Evolutionary conservation across 2,888 invertebrate genomes (phyloP).

Genomic region (Tenthredo distinguenda): DNA sequence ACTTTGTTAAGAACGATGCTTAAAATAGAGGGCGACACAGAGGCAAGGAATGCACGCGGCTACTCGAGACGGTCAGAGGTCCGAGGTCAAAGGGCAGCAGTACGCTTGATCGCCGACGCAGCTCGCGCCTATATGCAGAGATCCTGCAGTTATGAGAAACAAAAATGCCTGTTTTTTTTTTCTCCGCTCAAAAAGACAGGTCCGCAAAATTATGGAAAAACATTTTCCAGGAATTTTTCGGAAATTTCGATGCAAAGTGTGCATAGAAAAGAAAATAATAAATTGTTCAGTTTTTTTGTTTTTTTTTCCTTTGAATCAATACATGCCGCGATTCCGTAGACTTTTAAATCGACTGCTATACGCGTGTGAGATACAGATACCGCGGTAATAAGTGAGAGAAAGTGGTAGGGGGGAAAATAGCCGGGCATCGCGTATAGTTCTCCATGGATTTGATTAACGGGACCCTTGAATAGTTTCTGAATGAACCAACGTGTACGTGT

Average conservation of each 20-base stretch:
- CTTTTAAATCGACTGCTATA: background rate
- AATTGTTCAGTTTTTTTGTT: too few relatives aligned
- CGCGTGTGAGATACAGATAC: background rate
- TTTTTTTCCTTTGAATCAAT: too few relatives aligned
- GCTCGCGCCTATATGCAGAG: background rate
- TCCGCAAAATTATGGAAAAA: too few relatives aligned
- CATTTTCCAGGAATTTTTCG: too few relatives aligned
- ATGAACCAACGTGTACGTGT: conserved; percentile 29
- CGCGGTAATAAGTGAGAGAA: conserved; percentile 53
- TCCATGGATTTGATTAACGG: conserved; percentile 40
- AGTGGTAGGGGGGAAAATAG: conserved; percentile 51
- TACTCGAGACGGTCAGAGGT: conserved; percentile 46
- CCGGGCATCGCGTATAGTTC: background rate
- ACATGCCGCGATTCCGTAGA: background rate
- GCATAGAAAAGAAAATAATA: too few relatives aligned
- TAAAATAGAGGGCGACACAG: conserved; percentile 75
- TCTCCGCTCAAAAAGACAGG: too few relatives aligned
- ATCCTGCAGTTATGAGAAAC: background rate
- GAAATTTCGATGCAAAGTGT: too few relatives aligned
- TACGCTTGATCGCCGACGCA: conserved; percentile 33
- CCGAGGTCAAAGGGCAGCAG: conserved; percentile 43
- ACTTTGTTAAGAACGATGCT: conserved; percentile 70
- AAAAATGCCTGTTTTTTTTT: background rate
- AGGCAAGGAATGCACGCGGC: conserved; percentile 72
- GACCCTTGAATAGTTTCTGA: conserved; percentile 17